phyloP scores from a whole-genome alignment of 2,113 vertebrate genomes.

The Elachura formosa region DNA sequence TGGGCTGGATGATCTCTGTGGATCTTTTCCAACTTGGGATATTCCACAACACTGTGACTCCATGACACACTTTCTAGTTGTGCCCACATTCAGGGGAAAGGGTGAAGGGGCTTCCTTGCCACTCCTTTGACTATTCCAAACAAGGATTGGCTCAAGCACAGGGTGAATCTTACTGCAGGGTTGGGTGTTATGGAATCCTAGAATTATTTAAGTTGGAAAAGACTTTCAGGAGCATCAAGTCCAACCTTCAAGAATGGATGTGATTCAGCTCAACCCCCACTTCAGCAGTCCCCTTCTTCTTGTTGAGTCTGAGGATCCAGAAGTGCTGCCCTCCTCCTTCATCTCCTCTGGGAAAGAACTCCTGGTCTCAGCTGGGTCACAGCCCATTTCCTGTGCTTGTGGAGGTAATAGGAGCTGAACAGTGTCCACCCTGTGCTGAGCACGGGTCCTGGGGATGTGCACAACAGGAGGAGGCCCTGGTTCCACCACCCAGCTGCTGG shows the following conservation, averaged over 20 bases:
- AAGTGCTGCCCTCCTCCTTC: background rate
- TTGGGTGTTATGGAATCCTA: too few species aligned
- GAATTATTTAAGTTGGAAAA: background rate
- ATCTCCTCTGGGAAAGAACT: background rate
- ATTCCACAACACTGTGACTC: background rate
- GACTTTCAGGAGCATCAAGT: background rate
- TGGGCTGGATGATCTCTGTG: accelerated
- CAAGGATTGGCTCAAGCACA: background rate
- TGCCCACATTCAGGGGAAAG: too few species aligned
- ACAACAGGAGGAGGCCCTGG: background rate
- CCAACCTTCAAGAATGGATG: background rate
- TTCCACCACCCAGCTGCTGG: background rate
- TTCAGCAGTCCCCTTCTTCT: background rate
- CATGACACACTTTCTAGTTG: background rate
- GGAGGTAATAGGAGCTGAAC: background rate
- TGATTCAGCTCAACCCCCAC: background rate
- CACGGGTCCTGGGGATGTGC: background rate
- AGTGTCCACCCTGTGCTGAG: accelerated
- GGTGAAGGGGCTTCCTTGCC: background rate
- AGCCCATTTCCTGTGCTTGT: background rate
- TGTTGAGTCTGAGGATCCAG: accelerated
- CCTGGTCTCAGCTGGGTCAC: background rate
- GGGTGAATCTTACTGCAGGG: background rate
- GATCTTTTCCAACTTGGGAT: accelerated
- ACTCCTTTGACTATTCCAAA: background rate